Base-by-base conservation (phyloP, 1,140 invertebrate species). In the Brachionus paranguensis region DNA sequence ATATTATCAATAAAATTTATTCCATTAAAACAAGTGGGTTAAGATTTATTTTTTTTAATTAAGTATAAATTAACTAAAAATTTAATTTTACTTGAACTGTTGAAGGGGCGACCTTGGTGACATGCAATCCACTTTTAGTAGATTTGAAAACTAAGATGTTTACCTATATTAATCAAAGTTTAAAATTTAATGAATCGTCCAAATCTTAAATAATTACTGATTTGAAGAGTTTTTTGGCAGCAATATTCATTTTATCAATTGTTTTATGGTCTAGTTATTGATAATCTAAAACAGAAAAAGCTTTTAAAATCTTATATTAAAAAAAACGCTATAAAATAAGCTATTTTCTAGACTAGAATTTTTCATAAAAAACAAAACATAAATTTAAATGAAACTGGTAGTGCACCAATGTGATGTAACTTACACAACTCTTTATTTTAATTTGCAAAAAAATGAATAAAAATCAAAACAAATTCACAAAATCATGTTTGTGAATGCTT, bases 161-260 rank as follows among this genome's bases (percentile, higher is more conserved):
- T 12, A n/a, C 45, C 72, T 76, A 14, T 17, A 50, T 29, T 11
- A 47, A 47, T 27, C 27, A 50, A 8, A 24, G 12, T 47, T 50
- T 27, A 27, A 12, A 50, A 27, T 17, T 27, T 33, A 29, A 14
- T 17, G 0, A 33, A 27, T 50, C 3, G 0, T 0, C 24, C 2
- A 45, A 74, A 33, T 10, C 3, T 50, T 12, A n/a, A 41, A 74
- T 29, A 12, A 37, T 76, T 50, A 76, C 72, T 76, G 72, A 50
- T 76, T 76, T 76, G n/a, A 76, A 76, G 6, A 76, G 27, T 12
- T 76, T 76, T 76, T 76, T 76, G 20, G 72, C 72, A 47, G 72
- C 72, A 24, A 76, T 47, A 27, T 76, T 76, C 72, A 76, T 76
- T 50, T 76, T 76, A 10, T 6, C 17, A 24, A 33, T 33, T 70